Evolutionary conservation across 2,888 invertebrate genomes (phyloP).

Genomic region (Phytoseiulus persimilis): DNA sequence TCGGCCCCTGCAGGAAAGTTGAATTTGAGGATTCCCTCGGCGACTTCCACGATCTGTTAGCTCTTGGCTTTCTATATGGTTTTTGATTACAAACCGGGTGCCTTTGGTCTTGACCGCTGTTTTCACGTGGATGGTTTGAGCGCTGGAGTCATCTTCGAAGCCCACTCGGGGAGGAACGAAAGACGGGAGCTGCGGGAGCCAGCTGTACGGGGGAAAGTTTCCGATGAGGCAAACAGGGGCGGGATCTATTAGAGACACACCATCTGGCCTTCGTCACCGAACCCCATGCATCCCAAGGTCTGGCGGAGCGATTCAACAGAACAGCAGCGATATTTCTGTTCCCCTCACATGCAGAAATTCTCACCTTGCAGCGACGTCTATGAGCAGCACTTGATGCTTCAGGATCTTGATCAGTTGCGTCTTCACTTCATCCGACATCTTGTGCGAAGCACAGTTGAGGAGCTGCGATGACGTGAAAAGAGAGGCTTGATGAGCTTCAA

Average conservation of each 20-base stretch:
- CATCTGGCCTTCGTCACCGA: too few species aligned
- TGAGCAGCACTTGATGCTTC: not conserved
- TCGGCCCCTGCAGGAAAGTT: not conserved
- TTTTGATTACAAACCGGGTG: not conserved
- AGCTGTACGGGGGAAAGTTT: not conserved
- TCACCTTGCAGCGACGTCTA: slow-evolving; percentile 1
- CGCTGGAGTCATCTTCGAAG: slow-evolving; percentile 15
- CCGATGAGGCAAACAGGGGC: too few species aligned
- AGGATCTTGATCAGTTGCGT: not conserved
- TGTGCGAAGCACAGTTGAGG: not conserved
- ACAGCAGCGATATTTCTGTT: not conserved
- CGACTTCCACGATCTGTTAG: too few species aligned
- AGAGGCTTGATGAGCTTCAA: not conserved
- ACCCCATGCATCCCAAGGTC: not conserved
- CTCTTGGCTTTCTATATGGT: too few species aligned
- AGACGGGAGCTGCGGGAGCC: not conserved
- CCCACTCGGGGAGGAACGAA: slow-evolving; percentile 31
- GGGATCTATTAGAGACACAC: too few species aligned
- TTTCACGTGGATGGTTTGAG: slow-evolving; percentile 9
- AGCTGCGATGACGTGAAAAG: not conserved
- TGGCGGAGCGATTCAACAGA: not conserved
- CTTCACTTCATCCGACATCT: not conserved
- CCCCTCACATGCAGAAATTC: not conserved
- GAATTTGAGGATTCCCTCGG: too few species aligned
- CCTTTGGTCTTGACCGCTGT: slow-evolving; percentile 7